Evolutionary conservation across 2,888 invertebrate genomes (phyloP).

Genomic region (Pollenia angustigena): DNA sequence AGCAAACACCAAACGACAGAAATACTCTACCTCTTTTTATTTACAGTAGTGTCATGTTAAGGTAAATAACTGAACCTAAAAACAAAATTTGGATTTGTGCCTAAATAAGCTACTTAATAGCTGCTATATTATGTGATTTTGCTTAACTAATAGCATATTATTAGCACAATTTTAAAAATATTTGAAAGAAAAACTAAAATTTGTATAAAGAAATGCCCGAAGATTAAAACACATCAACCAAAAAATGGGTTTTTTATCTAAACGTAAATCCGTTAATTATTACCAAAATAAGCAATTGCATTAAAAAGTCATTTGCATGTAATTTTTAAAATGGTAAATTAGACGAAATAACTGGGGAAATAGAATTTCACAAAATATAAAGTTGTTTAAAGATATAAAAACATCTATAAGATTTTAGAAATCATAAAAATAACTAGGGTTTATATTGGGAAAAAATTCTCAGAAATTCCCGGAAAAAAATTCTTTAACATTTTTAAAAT

Average conservation of each 20-base stretch:
- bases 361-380: too few species aligned
- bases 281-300: not conserved
- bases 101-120: conserved; percentile 47
- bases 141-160: conserved; percentile 9
- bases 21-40: not conserved
- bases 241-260: not conserved
- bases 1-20: too few species aligned
- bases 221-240: too few species aligned
- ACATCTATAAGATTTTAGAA: too few species aligned
- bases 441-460: too few species aligned
- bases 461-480: too few species aligned
- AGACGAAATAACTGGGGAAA: not conserved
- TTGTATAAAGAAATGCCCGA: not conserved
- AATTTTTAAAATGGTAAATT: not conserved
- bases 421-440: too few species aligned
- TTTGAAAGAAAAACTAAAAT: not conserved
- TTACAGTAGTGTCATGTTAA: not conserved
- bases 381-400: too few species aligned
- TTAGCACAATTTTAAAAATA: conserved; percentile 10
- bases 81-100: conserved; percentile 47
- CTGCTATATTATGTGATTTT: conserved; percentile 19
- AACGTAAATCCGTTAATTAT: conserved; percentile 3
- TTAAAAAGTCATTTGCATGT: not conserved
- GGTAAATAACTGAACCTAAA: not conserved
- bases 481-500: too few species aligned